Evolutionary conservation across 1,140 invertebrate genomes (phyloP), one percentile per base, ranked within the genome.

Genomic region (Ceratosolen fusciceps): DNA sequence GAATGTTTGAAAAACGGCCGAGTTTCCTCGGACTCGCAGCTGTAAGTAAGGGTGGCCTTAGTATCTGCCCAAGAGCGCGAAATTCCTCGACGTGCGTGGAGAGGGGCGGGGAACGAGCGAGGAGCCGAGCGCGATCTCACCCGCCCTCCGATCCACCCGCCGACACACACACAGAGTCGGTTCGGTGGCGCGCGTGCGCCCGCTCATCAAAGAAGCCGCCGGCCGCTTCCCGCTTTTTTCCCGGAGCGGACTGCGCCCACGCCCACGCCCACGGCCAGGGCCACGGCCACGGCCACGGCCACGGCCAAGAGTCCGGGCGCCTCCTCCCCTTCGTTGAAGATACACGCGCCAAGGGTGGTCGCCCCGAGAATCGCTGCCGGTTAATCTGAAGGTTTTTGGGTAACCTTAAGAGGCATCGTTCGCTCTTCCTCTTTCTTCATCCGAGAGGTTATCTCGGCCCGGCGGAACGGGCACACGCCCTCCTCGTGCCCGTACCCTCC

Each of bases 11-110:
- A 24, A 58, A 2, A 26, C 12, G 7, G 4, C 7, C 54, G 54
- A 12, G 5, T 29, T 58, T 26, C 7, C 12, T 31, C 7, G 26
- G 14, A 4, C 29, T 10, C 5, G 58, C 29, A 60, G 58, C 58
- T 60, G 58, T 4, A 60, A 14, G 5, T 31, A 12, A 14, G 16
- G 24, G 14, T 39, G 16, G 16, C 31, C 34, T 60, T 21, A 26
- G 62, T 60, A 62, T 58, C 29, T 79, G 85, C 77, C 89, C 85
- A 89, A 89, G 83, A 89, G 87, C 86, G 88, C 89, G 88, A 89
- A 89, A 89, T 86, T 90, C 89, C 88, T 85, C 81, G 79, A 14
- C n/a, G 88, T 86, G 77, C 85, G 84, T 76, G n/a, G n/a, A n/a
- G n/a, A n/a, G n/a, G n/a, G n/a, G n/a, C n/a, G n/a, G n/a, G 5